phyloP scores from a whole-genome alignment of 2,888 invertebrate genomes.

The Drosophila conformis region DNA sequence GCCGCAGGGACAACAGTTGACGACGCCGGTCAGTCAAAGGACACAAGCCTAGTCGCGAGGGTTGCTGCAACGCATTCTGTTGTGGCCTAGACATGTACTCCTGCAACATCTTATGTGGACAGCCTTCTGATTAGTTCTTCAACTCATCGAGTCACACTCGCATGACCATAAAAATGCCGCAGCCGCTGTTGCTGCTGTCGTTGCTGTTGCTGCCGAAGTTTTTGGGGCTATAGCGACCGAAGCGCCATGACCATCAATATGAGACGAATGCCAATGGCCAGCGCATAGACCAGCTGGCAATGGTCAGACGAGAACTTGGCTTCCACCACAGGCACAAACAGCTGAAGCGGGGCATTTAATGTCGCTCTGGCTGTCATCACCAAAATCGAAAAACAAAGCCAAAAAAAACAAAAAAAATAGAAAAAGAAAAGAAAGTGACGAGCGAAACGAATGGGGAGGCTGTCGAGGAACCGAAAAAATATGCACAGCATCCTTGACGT shows the following conservation, averaged over 20 bases:
- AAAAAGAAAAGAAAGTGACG: constrained; percentile 27
- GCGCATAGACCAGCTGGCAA: constrained; percentile 52
- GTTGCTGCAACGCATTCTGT: constrained; percentile 3
- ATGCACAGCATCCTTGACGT: constrained; percentile 79
- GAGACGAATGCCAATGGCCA: constrained; percentile 58
- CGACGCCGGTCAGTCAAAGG: constrained; percentile 57
- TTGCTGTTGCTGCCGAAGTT: constrained; percentile 5
- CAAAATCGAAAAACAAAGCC: constrained; percentile 76
- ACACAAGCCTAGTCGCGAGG: constrained; percentile 43
- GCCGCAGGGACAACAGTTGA: constrained; percentile 71
- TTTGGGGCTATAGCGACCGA: neutral
- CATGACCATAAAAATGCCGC: constrained; percentile 41
- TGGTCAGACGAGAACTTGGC: constrained; percentile 50
- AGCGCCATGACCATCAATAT: constrained; percentile 70
- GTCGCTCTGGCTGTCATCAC: constrained; percentile 79
- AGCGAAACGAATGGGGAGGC: constrained; percentile 19
- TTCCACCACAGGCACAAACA: constrained; percentile 65
- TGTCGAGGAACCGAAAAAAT: constrained; percentile 28
- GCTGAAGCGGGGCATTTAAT: constrained; percentile 80
- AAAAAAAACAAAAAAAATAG: constrained; percentile 11
- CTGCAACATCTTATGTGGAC: neutral
- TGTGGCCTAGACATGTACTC: neutral
- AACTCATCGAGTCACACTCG: constrained; percentile 48
- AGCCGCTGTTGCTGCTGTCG: constrained; percentile 4
- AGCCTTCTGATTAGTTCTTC: neutral